A percentile compares a stretch with the other conserved stretches of the same genome.
Conservation (phyloP, 2,888 invertebrate species). For the Hypolimnas misippus region DNA sequence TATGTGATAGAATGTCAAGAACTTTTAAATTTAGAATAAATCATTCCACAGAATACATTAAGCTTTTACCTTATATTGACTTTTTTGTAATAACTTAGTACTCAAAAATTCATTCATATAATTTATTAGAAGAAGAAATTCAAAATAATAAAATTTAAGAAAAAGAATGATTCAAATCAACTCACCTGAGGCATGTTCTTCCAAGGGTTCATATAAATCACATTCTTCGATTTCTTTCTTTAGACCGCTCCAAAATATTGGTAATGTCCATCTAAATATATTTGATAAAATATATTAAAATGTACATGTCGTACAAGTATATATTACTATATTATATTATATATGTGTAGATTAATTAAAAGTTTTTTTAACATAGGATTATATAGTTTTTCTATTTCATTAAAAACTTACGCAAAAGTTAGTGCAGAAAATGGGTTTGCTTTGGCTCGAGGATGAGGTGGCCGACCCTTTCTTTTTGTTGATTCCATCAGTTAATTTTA, state of each 20-base stretch:
- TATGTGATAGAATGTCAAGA: too few relatives aligned
- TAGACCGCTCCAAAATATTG: conserved; percentile 90
- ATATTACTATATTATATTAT: too few relatives aligned
- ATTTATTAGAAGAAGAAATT: neutral
- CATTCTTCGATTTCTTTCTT: conserved; percentile 88
- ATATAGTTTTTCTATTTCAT: too few relatives aligned
- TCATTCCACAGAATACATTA: too few relatives aligned
- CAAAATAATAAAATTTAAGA: conserved; percentile 4
- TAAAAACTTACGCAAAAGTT: conserved; percentile 86
- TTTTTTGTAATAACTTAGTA: too few relatives aligned
- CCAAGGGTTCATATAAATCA: conserved; percentile 90
- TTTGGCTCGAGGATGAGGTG: conserved; percentile 86
- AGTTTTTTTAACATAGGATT: too few relatives aligned
- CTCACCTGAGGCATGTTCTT: conserved; percentile 87
- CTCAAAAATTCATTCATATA: neutral
- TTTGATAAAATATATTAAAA: neutral
- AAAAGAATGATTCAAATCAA: too few relatives aligned
- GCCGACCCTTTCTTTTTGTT: conserved; percentile 79
- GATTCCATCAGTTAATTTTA: conserved; percentile 73
- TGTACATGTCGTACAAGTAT: too few relatives aligned
- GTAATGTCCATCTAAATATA: conserved; percentile 88
- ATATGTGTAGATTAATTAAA: too few relatives aligned
- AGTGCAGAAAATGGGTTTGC: conserved; percentile 87
- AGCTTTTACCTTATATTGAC: too few relatives aligned
- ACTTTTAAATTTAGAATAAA: too few relatives aligned